phyloP scores from a whole-genome alignment of 2,113 vertebrate genomes.

The Ammodytes dubius region DNA sequence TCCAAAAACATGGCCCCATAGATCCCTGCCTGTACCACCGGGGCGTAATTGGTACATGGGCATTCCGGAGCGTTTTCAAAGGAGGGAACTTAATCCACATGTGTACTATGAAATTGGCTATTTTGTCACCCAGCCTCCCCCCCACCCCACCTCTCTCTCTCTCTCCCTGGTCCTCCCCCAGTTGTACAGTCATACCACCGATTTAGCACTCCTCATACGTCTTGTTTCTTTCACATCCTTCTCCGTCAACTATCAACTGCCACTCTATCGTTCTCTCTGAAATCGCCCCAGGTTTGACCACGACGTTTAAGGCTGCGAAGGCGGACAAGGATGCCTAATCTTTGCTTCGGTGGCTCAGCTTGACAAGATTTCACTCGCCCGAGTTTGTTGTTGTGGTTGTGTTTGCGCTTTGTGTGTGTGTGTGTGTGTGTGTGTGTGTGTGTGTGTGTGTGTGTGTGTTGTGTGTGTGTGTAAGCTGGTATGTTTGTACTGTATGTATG shows the following conservation, averaged over 20 bases:
- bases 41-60: slow-evolving; percentile 82
- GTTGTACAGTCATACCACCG: slow-evolving; percentile 54
- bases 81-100: slow-evolving; percentile 85
- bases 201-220: slow-evolving; percentile 56
- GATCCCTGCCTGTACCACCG: slow-evolving; percentile 70
- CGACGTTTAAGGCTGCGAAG: slow-evolving; percentile 74
- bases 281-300: slow-evolving; percentile 85
- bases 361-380: slow-evolving; percentile 80
- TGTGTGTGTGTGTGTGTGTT: slow-evolving; percentile 59
- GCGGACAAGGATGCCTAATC: slow-evolving; percentile 84
- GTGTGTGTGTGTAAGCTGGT: slow-evolving; percentile 46
- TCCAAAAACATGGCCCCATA: slow-evolving; percentile 77
- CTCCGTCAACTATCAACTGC: slow-evolving; percentile 62
- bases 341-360: slow-evolving; percentile 72
- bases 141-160: slow-evolving; percentile 29
- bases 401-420: slow-evolving; percentile 44
- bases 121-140: slow-evolving; percentile 78
- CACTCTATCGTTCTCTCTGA: slow-evolving; percentile 53
- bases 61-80: slow-evolving; percentile 81
- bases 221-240: slow-evolving; percentile 58
- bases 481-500: slow-evolving; percentile 58
- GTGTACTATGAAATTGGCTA: slow-evolving; percentile 87
- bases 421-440: slow-evolving; percentile 41
- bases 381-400: slow-evolving; percentile 63
- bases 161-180: slow-evolving; percentile 59